Conservation (phyloP, 2,113 vertebrate species). For the Eonycteris spelaea region DNA sequence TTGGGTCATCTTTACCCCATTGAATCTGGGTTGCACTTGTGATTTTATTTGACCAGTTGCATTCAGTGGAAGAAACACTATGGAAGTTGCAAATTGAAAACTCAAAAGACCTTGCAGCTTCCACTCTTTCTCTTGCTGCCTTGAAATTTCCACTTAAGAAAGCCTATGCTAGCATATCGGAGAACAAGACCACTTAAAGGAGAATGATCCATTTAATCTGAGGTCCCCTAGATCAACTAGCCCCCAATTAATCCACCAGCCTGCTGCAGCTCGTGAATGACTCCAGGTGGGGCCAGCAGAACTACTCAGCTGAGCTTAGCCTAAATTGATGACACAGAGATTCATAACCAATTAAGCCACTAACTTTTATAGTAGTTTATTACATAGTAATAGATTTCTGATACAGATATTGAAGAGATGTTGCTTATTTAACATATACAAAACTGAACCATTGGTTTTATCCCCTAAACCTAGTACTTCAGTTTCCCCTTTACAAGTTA, state of each 20-base stretch:
- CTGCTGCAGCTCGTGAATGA: not conserved
- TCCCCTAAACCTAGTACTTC: too few relatives aligned
- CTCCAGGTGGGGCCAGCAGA: not conserved
- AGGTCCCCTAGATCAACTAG: not conserved
- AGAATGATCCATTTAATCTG: not conserved
- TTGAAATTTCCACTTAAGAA: not conserved
- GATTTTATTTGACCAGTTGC: not conserved
- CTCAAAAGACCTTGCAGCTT: not conserved
- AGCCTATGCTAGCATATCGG: not conserved
- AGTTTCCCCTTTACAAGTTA: not conserved
- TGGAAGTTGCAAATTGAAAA: not conserved
- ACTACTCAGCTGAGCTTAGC: not conserved
- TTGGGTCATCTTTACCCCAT: not conserved
- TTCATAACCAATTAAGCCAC: not conserved
- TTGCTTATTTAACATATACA: not conserved
- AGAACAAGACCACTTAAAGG: not conserved
- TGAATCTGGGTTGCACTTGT: not conserved
- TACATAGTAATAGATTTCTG: not conserved
- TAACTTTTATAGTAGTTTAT: not conserved
- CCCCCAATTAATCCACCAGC: not conserved
- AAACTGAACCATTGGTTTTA: not conserved
- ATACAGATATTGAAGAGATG: not conserved
- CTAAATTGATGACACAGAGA: not conserved
- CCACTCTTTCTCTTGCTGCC: not conserved
- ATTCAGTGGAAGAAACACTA: not conserved